Evolutionary conservation across 2,797 vertebrate species (phyloP).

Genomic region (Pipistrellus kuhlii): DNA sequence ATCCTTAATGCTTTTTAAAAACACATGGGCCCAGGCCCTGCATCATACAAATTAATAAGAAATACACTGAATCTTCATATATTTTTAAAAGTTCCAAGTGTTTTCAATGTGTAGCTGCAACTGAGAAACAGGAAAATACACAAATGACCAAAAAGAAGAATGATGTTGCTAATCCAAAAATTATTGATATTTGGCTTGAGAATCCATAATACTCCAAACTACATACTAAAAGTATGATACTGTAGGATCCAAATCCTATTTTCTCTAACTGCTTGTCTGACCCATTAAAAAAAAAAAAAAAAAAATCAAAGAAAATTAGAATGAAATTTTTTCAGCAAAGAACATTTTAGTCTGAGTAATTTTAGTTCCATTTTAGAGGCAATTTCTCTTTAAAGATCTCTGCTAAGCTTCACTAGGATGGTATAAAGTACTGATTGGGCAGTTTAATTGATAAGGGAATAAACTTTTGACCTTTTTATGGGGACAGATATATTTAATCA

Average conservation of each 20-base stretch:
- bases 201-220: slow-evolving; percentile 13
- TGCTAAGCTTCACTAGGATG: slow-evolving; percentile 12
- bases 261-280: neutral
- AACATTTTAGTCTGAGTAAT: neutral
- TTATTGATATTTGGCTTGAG: neutral
- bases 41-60: slow-evolving; percentile 31
- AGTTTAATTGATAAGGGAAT: neutral
- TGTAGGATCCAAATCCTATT: neutral
- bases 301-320: slow-evolving; percentile 11
- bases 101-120: neutral
- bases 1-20: slow-evolving; percentile 14
- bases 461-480: neutral
- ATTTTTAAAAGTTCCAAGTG: neutral
- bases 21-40: neutral
- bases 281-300: neutral
- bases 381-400: slow-evolving; percentile 5
- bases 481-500: slow-evolving; percentile 14
- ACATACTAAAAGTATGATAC: neutral
- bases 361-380: neutral
- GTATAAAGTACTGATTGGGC: neutral
- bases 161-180: neutral
- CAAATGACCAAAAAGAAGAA: slow-evolving; percentile 21
- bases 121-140: neutral
- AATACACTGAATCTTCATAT: neutral
- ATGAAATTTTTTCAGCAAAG: neutral